Conservation (phyloP, 1,140 invertebrate species). For the Drosophila pseudoananassae region DNA sequence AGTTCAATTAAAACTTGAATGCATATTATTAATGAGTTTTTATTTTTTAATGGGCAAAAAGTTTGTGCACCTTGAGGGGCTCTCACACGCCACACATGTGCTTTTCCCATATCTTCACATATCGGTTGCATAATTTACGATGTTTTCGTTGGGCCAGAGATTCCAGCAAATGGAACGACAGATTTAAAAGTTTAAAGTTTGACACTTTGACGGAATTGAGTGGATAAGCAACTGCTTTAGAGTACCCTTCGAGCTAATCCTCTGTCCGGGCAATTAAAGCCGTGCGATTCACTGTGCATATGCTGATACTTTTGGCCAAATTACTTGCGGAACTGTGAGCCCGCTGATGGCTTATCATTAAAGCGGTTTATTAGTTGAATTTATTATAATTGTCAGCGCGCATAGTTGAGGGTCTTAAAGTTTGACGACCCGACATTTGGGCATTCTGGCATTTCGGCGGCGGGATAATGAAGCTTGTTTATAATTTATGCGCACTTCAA, state of each 20-base stretch:
- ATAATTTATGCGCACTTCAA: conserved; percentile 77
- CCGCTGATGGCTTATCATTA: conserved; percentile 74
- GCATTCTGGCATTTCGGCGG: conserved; percentile 43
- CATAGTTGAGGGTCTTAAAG: conserved; percentile 61
- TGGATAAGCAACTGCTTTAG: conserved; percentile 15
- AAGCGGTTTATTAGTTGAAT: conserved; percentile 78
- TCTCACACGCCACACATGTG: neutral
- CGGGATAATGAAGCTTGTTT: conserved; percentile 66
- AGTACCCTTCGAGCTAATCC: conserved; percentile 20
- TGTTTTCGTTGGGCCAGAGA: conserved; percentile 23
- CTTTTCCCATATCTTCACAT: conserved; percentile 3
- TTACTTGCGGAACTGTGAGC: conserved; percentile 30
- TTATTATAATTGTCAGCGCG: conserved; percentile 75
- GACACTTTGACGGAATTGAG: neutral
- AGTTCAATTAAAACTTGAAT: conserved; percentile 82
- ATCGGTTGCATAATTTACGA: conserved; percentile 66
- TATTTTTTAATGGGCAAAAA: conserved; percentile 72
- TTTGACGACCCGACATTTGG: conserved; percentile 43
- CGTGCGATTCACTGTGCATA: conserved; percentile 28
- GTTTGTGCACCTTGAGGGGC: conserved; percentile 49
- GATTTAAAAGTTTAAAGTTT: conserved; percentile 43
- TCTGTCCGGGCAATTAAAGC: conserved; percentile 47
- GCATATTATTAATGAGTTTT: conserved; percentile 82
- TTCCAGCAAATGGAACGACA: conserved; percentile 32
- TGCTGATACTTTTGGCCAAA: conserved; percentile 2